phyloP scores from a whole-genome alignment of 2,797 vertebrate species.

The Choloepus didactylus region DNA sequence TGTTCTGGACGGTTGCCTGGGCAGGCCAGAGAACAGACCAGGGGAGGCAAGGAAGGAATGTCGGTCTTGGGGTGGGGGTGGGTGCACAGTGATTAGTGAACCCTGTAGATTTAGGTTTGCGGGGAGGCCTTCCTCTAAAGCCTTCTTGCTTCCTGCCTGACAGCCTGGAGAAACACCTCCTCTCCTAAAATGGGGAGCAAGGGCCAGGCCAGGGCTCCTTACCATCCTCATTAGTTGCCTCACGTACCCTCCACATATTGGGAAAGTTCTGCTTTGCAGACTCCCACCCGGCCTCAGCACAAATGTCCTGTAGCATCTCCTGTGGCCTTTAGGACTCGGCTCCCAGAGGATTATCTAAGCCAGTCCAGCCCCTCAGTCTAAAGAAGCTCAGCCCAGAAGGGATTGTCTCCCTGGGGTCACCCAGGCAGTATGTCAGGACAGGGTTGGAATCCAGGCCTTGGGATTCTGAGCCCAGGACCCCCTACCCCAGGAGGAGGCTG shows the following conservation, averaged over 20 bases:
- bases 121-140: neutral
- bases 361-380: neutral
- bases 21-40: neutral
- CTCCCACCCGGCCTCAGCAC: neutral
- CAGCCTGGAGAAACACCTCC: neutral
- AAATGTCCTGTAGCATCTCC: neutral
- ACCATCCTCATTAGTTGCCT: neutral
- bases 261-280: neutral
- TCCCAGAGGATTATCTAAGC: neutral
- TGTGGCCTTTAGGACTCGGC: neutral
- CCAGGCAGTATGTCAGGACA: neutral
- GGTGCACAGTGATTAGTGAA: neutral
- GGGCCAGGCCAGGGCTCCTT: neutral
- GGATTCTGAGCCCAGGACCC: neutral
- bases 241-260: neutral
- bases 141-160: neutral
- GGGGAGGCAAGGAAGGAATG: neutral
- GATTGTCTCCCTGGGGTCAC: neutral
- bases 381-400: neutral
- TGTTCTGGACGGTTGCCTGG: neutral
- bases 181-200: neutral
- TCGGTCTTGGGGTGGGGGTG: neutral
- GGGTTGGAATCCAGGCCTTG: neutral
- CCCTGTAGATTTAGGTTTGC: neutral
- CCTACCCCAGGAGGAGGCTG: neutral